These are phyloP conservation scores for Drepana falcataria DNA, from an alignment of 2,888 invertebrate species.

Conservation along the genomic window DNA sequence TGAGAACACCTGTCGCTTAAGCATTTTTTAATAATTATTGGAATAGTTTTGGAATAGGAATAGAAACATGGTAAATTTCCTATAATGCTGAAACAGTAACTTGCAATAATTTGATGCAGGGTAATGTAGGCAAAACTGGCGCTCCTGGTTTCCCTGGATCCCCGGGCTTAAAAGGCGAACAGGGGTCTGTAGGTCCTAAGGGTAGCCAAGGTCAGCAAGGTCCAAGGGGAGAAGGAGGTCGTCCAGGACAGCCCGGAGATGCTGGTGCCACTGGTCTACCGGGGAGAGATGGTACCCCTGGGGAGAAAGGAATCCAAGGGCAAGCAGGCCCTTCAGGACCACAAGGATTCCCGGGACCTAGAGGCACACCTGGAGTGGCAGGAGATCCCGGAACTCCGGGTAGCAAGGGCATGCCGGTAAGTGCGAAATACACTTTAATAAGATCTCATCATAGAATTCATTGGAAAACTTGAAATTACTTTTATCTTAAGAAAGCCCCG, in stretches of 20 bases:
- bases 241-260: constrained; percentile 88
- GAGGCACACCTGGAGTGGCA: constrained; percentile 86
- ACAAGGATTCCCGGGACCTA: constrained; percentile 89
- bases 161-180: constrained; percentile 89
- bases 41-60: too few relatives aligned
- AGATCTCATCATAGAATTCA: not conserved
- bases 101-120: constrained; percentile 76
- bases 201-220: constrained; percentile 91
- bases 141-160: constrained; percentile 91
- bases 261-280: constrained; percentile 84
- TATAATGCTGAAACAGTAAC: not conserved
- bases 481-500: too few relatives aligned
- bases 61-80: constrained; percentile 61
- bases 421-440: constrained; percentile 15
- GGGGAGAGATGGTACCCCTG: constrained; percentile 89
- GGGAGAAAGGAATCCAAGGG: constrained; percentile 89
- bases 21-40: too few relatives aligned
- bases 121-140: constrained; percentile 89
- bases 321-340: constrained; percentile 84
- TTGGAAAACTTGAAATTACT: too few relatives aligned
- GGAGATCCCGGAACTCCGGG: constrained; percentile 87
- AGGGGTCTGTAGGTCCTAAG: constrained; percentile 85
- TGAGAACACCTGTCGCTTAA: too few relatives aligned
- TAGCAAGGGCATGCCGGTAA: constrained; percentile 85
- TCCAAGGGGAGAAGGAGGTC: constrained; percentile 87